These are phyloP conservation scores for Alcedo quadribrachys DNA, from an alignment of 2,797 vertebrate genomes.

Conservation along the genomic window DNA sequence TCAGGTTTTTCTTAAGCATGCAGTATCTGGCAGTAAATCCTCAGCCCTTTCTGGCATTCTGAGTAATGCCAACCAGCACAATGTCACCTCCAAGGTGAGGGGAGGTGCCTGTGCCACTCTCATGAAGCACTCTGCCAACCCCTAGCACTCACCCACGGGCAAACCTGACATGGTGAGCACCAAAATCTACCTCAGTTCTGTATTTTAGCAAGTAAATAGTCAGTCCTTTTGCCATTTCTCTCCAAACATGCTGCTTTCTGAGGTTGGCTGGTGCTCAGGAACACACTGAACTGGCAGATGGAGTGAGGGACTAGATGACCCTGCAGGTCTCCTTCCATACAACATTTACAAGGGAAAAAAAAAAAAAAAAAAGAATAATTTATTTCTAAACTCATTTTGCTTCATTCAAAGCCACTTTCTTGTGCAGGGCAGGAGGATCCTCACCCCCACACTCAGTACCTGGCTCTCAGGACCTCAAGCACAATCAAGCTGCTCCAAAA, in stretches of 20 bases:
- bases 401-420: not conserved
- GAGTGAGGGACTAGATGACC: not conserved
- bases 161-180: not conserved
- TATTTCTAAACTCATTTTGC: not conserved
- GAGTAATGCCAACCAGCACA: rapidly evolving
- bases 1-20: not conserved
- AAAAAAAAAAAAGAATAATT: not conserved
- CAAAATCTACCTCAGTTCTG: rapidly evolving
- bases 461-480: rapidly evolving
- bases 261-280: not conserved
- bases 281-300: not conserved
- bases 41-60: not conserved
- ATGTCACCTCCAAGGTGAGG: not conserved
- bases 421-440: not conserved
- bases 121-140: rapidly evolving
- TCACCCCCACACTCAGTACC: rapidly evolving
- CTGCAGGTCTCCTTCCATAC: not conserved
- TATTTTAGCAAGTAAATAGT: not conserved
- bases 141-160: not conserved
- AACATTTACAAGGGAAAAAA: not conserved
- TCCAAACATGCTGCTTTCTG: not conserved
- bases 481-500: not conserved
- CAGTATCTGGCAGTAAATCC: rapidly evolving
- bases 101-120: not conserved
- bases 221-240: not conserved